These are phyloP conservation scores for Nymphicus hollandicus DNA, from an alignment of 2,113 vertebrate genomes.

Conservation along the genomic window DNA sequence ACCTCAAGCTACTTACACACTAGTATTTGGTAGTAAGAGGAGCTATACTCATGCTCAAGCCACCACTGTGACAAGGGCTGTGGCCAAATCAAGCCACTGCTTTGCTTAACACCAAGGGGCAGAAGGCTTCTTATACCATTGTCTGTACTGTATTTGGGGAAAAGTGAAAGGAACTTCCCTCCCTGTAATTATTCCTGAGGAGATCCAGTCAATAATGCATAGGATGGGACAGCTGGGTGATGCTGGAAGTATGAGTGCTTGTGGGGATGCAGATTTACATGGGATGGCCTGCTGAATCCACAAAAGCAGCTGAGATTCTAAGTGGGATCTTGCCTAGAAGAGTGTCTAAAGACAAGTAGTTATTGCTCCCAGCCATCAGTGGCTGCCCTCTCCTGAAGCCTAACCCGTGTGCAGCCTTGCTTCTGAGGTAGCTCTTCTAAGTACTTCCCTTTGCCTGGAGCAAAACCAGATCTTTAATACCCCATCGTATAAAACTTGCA, in stretches of 20 bases:
- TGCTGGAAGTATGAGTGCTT: background rate
- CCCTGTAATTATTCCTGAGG: background rate
- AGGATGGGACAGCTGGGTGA: background rate
- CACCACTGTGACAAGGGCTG: background rate
- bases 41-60: accelerated
- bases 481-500: background rate
- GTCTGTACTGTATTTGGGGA: background rate
- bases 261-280: background rate
- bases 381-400: background rate
- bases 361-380: background rate
- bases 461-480: background rate
- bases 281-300: background rate
- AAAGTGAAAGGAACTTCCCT: background rate
- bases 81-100: background rate
- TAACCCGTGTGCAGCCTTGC: background rate
- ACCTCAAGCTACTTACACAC: background rate
- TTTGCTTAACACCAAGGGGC: background rate
- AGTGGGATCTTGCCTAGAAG: background rate
- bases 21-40: background rate
- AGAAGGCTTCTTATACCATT: background rate
- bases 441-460: background rate
- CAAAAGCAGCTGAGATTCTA: background rate
- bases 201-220: background rate
- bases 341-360: background rate
- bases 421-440: background rate